Evolutionary conservation across 1,140 invertebrate species (phyloP).

Genomic region (Metaphire vulgaris): DNA sequence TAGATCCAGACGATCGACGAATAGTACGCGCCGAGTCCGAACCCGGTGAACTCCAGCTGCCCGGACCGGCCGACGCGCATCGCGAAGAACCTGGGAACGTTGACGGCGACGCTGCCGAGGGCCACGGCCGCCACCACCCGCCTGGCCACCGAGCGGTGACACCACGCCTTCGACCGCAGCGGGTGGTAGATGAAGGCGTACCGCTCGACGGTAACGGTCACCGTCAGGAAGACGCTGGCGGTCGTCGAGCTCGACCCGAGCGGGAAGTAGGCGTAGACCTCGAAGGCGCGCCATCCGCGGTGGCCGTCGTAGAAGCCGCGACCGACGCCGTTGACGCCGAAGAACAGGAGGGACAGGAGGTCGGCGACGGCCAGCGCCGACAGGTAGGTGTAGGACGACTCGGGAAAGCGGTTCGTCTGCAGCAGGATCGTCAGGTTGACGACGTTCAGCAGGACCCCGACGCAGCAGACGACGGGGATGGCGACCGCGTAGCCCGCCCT

Average conservation of each 20-base stretch:
- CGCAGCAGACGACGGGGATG: slow-evolving; percentile 23
- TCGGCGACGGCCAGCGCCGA: slow-evolving; percentile 30
- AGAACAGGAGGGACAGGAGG: slow-evolving; percentile 25
- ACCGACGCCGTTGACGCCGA: slow-evolving; percentile 19
- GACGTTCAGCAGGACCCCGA: slow-evolving; percentile 32
- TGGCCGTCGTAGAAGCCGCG: slow-evolving; percentile 16
- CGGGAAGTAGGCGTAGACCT: slow-evolving; percentile 29
- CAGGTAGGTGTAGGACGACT: slow-evolving; percentile 34
- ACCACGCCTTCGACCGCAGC: slow-evolving; percentile 15
- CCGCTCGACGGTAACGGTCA: slow-evolving; percentile 32
- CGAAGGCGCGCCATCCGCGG: slow-evolving; percentile 22
- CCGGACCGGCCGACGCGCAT: not conserved
- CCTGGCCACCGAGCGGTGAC: slow-evolving; percentile 9
- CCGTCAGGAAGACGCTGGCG: slow-evolving; percentile 27
- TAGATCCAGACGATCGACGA: slow-evolving; percentile 6
- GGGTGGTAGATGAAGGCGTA: slow-evolving; percentile 31
- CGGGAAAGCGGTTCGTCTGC: slow-evolving; percentile 13
- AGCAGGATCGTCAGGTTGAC: slow-evolving; percentile 30
- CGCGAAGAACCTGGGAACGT: slow-evolving; percentile 26
- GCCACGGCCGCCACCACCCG: slow-evolving; percentile 8
- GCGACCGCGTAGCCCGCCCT: slow-evolving; percentile 16
- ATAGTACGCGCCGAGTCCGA: slow-evolving; percentile 5
- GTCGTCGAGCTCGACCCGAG: slow-evolving; percentile 21
- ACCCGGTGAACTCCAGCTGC: slow-evolving; percentile 16
- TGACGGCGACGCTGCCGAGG: slow-evolving; percentile 1